These are phyloP conservation scores for Anorthoa munda DNA, from an alignment of 2,888 invertebrate species.

Conservation along the genomic window DNA sequence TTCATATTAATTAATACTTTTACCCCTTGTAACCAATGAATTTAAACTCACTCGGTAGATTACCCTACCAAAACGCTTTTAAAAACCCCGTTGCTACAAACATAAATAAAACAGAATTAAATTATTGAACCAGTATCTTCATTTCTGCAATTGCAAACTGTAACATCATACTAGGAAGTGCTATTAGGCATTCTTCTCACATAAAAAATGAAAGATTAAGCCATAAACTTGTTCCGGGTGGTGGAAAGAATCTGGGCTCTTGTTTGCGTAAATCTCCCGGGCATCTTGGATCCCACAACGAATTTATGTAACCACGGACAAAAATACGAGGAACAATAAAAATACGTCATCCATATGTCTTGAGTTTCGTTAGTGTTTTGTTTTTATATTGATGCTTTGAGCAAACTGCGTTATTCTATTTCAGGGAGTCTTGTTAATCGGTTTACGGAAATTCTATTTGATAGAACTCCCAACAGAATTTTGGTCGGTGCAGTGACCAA, in stretches of 20 bases:
- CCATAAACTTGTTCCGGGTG: conserved; percentile 64
- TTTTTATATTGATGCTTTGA: conserved; percentile 25
- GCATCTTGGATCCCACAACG: conserved; percentile 60
- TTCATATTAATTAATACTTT: no score
- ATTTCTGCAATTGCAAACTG: not conserved
- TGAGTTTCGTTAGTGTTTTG: conserved; percentile 31
- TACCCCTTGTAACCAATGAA: no score
- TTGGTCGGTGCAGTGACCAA: not conserved
- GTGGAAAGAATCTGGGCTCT: conserved; percentile 63
- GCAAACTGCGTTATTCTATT: conserved; percentile 31
- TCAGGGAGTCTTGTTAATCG: not conserved
- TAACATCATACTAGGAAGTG: conserved; percentile 29
- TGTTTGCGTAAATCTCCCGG: conserved; percentile 71
- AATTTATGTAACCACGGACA: conserved; percentile 72
- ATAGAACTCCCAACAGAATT: not conserved
- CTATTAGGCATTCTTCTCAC: conserved; percentile 57
- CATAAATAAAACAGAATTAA: conserved; percentile 13
- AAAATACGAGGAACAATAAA: conserved; percentile 70
- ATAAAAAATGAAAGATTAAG: conserved; percentile 73
- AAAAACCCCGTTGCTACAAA: not conserved
- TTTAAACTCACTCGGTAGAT: no score
- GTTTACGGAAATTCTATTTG: not conserved
- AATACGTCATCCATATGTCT: conserved; percentile 65
- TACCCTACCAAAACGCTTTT: no score
- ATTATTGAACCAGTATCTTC: conserved; percentile 29